Conservation (phyloP, 37 sponge, comb jelly and placozoan species). For the Geodia barretti region DNA sequence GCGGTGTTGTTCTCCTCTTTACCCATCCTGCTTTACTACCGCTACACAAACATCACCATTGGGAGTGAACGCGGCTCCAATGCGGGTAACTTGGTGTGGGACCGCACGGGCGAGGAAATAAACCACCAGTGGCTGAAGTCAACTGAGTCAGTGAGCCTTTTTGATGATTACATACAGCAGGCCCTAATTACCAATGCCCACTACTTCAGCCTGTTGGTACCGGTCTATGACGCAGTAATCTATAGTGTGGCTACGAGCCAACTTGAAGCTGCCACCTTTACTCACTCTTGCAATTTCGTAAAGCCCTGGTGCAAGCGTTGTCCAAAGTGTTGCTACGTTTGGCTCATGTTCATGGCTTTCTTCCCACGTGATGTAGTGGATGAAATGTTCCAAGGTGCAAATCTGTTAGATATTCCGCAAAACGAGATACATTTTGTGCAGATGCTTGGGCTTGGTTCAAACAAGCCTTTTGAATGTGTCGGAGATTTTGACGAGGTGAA, state of each 20-base stretch:
- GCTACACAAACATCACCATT: background rate
- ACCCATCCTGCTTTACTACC: slow-evolving; percentile 2
- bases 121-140: slow-evolving; percentile 34
- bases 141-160: background rate
- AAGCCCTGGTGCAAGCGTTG: slow-evolving; percentile 33
- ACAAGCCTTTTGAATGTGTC: slow-evolving; percentile 32
- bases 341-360: slow-evolving; percentile 30
- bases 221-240: slow-evolving; percentile 23
- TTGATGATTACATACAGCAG: background rate
- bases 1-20: background rate
- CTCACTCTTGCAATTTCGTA: slow-evolving; percentile 22
- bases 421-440: background rate
- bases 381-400: slow-evolving; percentile 12
- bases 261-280: background rate
- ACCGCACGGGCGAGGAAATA: slow-evolving; percentile 1
- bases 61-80: slow-evolving; percentile 25
- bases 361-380: slow-evolving; percentile 4
- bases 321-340: slow-evolving; percentile 38
- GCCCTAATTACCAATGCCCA: background rate
- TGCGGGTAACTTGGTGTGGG: slow-evolving; percentile 30
- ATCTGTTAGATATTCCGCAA: slow-evolving; percentile 20
- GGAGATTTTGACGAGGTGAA: slow-evolving; percentile 29
- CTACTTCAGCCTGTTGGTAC: slow-evolving; percentile 22
- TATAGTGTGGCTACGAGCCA: background rate
- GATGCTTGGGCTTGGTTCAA: slow-evolving; percentile 8